Base-by-base conservation (phyloP, 2,797 vertebrate species). In the Vultur gryphus region DNA sequence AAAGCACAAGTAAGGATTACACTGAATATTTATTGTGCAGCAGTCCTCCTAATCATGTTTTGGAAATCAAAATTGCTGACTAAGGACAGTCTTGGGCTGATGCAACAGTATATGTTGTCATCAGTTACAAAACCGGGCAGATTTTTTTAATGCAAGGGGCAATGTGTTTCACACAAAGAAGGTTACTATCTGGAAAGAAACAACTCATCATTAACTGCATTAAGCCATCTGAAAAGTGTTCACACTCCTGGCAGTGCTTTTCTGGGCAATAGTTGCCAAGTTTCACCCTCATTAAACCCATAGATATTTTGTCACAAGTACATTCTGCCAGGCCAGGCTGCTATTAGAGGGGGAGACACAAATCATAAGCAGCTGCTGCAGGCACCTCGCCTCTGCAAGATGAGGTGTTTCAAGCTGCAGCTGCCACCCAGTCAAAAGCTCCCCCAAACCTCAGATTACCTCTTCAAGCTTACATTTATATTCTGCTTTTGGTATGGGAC, bases 211-310 rank as follows among this genome's bases (percentile, higher is more conserved):
- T 92, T 94, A 97, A 95, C 65, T 52, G 67, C 76, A 75, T 65
- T 91, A 95, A 96, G 57, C 87, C 76, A 93, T 91, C 91, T 92
- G 91, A 96, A 84, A 92, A 97, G 83, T 6, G 70, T 33, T 94
- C 81, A 61, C 44, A 55, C 88, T 87, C 87, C 87, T 83, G 81
- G 93, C 93, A 95, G 49, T 28, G 59, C 46, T 93, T 10, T 83
- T 81, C 90, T 75, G 57, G 57, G 80, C 59, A 84, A 59, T 3
- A 82, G 83, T 55, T 96, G 95, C 96, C 93, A 97, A 95, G 79
- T 97, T 96, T 97, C 94, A 90, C 94, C 96, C 97, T 97, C 96
- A 96, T 97, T 97, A 97, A 97, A 97, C 89, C 46, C 95, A 93
- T 3, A 91, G 88, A 78, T 87, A 90, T 89, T 97, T 93, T 85